phyloP scores from a whole-genome alignment of 2,113 vertebrate species.

The Clarias batrachus region DNA sequence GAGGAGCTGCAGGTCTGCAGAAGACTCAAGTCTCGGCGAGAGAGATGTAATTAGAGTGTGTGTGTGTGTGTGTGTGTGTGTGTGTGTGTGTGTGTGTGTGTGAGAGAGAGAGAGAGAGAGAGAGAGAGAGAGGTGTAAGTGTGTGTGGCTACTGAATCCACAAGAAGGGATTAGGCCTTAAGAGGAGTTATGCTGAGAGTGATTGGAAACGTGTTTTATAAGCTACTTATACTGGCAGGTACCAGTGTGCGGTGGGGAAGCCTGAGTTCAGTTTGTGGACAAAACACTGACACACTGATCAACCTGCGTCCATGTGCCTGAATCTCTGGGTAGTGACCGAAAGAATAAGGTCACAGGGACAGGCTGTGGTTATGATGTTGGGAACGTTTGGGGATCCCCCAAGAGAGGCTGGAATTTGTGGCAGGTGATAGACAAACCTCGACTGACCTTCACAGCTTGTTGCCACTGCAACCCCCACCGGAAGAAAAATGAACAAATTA shows the following conservation, averaged over 20 bases:
- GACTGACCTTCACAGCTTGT: background rate
- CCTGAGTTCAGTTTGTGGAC: background rate
- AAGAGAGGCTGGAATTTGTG: background rate
- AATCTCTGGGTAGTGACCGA: background rate
- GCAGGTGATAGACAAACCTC: background rate
- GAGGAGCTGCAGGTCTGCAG: conserved; percentile 30
- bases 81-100: conserved; percentile 4
- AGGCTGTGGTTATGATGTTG: background rate
- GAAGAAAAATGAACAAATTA: conserved; percentile 8
- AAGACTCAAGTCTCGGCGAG: background rate
- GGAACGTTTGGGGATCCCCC: background rate
- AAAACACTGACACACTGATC: background rate
- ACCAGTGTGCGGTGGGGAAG: background rate
- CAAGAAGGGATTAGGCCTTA: conserved; percentile 11
- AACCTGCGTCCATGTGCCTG: background rate
- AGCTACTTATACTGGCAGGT: conserved; percentile 16
- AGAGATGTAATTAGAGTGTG: conserved; percentile 4
- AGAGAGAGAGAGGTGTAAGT: background rate
- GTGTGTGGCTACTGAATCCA: conserved; percentile 28
- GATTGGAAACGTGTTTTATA: conserved; percentile 28
- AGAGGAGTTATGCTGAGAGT: conserved; percentile 29
- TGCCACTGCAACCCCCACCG: background rate
- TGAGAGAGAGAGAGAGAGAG: background rate
- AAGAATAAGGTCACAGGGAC: background rate
- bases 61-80: background rate